Percentiles rank a stretch among this genome's conserved stretches.
Conservation (phyloP, 2,888 invertebrate species). For the Pheosia tremula region DNA sequence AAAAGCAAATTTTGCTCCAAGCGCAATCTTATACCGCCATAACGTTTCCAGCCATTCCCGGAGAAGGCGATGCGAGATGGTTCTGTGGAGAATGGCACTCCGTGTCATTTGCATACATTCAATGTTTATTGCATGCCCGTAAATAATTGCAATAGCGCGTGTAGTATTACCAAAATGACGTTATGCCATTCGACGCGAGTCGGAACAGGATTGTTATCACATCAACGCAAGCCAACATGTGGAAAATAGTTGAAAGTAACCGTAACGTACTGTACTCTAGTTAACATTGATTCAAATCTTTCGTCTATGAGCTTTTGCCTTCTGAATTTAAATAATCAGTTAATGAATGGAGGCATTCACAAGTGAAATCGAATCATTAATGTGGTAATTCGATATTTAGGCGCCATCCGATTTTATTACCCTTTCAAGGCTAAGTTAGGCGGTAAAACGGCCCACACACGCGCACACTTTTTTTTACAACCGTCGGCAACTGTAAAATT, state of each 20-base stretch:
- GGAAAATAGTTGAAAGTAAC: not conserved
- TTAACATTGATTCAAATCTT: not conserved
- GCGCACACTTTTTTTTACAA: slow-evolving; percentile 3
- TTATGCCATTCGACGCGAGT: slow-evolving; percentile 17
- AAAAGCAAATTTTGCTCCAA: slow-evolving; percentile 12
- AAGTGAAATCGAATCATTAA: slow-evolving; percentile 22
- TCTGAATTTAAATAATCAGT: slow-evolving; percentile 33
- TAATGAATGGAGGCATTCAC: slow-evolving; percentile 22
- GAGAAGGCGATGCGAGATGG: slow-evolving; percentile 53
- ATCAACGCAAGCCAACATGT: not conserved
- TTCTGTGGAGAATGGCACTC: slow-evolving; percentile 58
- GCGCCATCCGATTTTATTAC: slow-evolving; percentile 8
- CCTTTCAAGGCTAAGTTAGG: slow-evolving; percentile 4
- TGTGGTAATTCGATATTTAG: slow-evolving; percentile 18
- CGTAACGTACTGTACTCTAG: not conserved
- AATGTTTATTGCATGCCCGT: slow-evolving; percentile 54
- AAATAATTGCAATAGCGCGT: slow-evolving; percentile 49
- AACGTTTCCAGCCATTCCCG: slow-evolving; percentile 48
- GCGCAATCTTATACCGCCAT: slow-evolving; percentile 52
- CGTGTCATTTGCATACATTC: slow-evolving; percentile 65
- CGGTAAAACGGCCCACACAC: slow-evolving; percentile 6
- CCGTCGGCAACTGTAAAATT: slow-evolving; percentile 1
- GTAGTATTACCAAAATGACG: slow-evolving; percentile 38
- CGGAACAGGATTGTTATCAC: not conserved
- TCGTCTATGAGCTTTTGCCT: not conserved